A percentile compares a stretch with the other conserved stretches of the same genome.
phyloP scores from a whole-genome alignment of 2,113 vertebrate species.

The Nesoenas mayeri region DNA sequence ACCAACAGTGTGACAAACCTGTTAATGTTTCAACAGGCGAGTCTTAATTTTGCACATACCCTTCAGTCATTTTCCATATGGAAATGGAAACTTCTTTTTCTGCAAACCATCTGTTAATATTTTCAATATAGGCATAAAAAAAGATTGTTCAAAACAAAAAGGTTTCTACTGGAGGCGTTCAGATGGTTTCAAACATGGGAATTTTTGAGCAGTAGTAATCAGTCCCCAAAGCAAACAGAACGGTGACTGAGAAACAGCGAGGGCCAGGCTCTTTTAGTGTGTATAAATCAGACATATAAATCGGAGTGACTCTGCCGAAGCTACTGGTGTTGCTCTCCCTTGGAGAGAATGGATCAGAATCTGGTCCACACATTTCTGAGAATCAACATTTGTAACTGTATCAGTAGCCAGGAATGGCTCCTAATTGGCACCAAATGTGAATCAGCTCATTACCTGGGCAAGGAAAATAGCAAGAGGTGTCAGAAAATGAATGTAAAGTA shows the following conservation, averaged over 20 bases:
- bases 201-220: background rate
- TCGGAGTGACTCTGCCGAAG: background rate
- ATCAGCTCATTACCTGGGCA: slow-evolving; percentile 38
- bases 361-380: background rate
- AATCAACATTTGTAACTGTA: background rate
- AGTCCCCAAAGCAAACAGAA: background rate
- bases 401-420: slow-evolving; percentile 22
- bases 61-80: slow-evolving; percentile 64
- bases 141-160: background rate
- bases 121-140: slow-evolving; percentile 20
- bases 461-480: background rate
- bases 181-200: background rate
- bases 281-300: background rate
- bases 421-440: slow-evolving; percentile 43
- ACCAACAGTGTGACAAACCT: slow-evolving; percentile 55
- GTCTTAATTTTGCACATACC: slow-evolving; percentile 35
- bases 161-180: background rate
- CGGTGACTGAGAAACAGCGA: background rate
- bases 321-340: background rate
- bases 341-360: background rate
- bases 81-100: background rate
- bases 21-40: slow-evolving; percentile 64
- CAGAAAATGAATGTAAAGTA: background rate
- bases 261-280: background rate
- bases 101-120: slow-evolving; percentile 15